Conservation (phyloP, 2,888 invertebrate genomes). For the Parascotia fuliginaria region DNA sequence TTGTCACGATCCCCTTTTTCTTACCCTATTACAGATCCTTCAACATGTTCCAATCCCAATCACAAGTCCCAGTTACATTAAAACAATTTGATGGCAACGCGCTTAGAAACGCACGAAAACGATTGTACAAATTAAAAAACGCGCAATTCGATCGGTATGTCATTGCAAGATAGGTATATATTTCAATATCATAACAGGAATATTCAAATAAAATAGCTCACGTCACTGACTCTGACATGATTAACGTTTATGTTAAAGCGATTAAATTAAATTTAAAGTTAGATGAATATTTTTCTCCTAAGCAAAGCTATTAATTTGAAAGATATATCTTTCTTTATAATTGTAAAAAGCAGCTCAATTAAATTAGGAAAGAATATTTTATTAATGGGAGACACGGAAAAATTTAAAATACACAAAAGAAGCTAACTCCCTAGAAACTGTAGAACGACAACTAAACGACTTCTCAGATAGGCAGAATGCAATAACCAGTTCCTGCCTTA, state of each 20-base stretch:
- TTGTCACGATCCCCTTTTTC: too few relatives aligned
- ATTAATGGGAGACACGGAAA: conserved; percentile 22
- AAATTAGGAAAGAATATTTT: conserved; percentile 35
- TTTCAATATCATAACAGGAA: conserved; percentile 18
- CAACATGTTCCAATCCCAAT: too few relatives aligned
- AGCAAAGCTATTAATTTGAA: conserved; percentile 21
- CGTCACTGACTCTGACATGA: neutral
- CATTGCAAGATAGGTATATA: neutral
- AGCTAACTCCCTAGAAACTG: conserved; percentile 34
- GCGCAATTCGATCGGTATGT: neutral
- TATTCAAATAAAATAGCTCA: too few relatives aligned
- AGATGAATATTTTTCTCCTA: conserved; percentile 19
- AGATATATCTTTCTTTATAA: conserved; percentile 24
- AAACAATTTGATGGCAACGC: neutral
- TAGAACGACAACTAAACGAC: conserved; percentile 12
- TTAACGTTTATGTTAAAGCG: conserved; percentile 10
- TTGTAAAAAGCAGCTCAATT: conserved; percentile 24
- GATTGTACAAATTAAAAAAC: neutral
- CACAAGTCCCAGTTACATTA: neutral
- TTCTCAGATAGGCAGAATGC: neutral
- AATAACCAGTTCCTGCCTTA: neutral
- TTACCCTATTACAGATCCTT: too few relatives aligned
- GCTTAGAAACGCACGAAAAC: neutral
- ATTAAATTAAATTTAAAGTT: conserved; percentile 16
- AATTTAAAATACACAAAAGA: conserved; percentile 26